Evolutionary conservation across 2,888 invertebrate species (phyloP).

Genomic region (Mimachlamys varia): DNA sequence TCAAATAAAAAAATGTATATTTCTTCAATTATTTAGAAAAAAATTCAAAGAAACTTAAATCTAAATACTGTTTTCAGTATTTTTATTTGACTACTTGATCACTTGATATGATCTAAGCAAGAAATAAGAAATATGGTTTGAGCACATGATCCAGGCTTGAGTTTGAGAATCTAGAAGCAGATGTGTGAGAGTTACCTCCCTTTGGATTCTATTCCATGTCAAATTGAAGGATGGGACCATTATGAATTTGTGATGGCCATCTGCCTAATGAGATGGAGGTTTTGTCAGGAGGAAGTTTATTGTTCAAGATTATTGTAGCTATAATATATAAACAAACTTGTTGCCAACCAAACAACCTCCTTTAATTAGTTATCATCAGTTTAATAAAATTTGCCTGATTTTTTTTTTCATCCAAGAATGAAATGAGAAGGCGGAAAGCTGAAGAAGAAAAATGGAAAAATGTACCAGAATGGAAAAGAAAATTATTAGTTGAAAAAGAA

Average conservation of each 20-base stretch:
- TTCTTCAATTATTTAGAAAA: too few species aligned
- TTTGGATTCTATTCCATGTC: not conserved
- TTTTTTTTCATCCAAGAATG: conserved; percentile 54
- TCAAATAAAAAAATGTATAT: too few species aligned
- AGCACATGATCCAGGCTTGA: not conserved
- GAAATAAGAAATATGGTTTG: too few species aligned
- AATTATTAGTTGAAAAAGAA: conserved; percentile 65
- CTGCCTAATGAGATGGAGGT: not conserved
- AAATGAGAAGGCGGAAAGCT: conserved; percentile 64
- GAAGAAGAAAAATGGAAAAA: conserved; percentile 72
- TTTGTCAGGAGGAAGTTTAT: too few species aligned
- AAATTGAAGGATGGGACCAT: not conserved
- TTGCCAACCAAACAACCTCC: not conserved
- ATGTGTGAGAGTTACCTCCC: not conserved
- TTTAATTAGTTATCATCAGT: not conserved
- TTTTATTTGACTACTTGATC: too few species aligned
- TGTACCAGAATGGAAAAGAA: conserved; percentile 74
- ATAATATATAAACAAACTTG: not conserved
- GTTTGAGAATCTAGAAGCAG: not conserved
- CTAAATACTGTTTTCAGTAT: too few species aligned
- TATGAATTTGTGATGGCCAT: not conserved
- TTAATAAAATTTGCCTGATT: not conserved
- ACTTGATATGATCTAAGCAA: too few species aligned
- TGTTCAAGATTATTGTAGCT: too few species aligned
- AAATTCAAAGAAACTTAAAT: too few species aligned